Evolutionary conservation across 2,888 invertebrate species (phyloP), one percentile per base, ranked within the genome.

Genomic region (Synergus umbraculus): DNA sequence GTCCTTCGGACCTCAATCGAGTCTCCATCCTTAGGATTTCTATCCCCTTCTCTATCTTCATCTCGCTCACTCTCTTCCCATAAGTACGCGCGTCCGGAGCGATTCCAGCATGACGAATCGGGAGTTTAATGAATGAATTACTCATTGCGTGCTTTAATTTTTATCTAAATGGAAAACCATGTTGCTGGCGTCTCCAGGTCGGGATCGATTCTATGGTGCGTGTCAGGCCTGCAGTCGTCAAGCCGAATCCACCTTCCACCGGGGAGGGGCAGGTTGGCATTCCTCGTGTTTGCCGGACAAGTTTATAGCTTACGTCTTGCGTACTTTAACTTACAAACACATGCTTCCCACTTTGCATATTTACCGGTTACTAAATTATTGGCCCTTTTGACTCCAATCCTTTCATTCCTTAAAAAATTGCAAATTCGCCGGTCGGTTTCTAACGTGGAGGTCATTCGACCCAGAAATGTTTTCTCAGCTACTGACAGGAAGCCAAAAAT

Each of bases 141-240:
- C n/a, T 49, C 37, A 29, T n/a, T 15, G 29, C 18, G 60, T 37
- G 80, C 13, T 44, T 76, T 73, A 76, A 67, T 69, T 29, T 63
- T 49, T 65, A 8, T 60, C 44, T 1, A 60, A 78, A 77, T 78
- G 69, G 83, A 80, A 83, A 69, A 83, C 69, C 84, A 29, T 37
- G 80, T 79, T 78, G 79, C 85, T 83, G 85, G 82, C 83, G 81
- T 85, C 76, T 80, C 73, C 81, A 82, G 77, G 85, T 80, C 78
- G 81, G 86, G 80, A 90, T 90, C 90, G 89, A 90, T 73, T 73
- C 73, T 29, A 29, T 89, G 87, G 89, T 85, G 88, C 86, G 87
- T 87, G 88, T 89, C 88, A 86, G 89, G 86, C 86, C 85, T 83
- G 84, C 85, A 87, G 88, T 89, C 87, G 89, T 89, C 89, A 87